Conservation (phyloP, 1,140 invertebrate genomes). For the Nasonia longicornis region DNA sequence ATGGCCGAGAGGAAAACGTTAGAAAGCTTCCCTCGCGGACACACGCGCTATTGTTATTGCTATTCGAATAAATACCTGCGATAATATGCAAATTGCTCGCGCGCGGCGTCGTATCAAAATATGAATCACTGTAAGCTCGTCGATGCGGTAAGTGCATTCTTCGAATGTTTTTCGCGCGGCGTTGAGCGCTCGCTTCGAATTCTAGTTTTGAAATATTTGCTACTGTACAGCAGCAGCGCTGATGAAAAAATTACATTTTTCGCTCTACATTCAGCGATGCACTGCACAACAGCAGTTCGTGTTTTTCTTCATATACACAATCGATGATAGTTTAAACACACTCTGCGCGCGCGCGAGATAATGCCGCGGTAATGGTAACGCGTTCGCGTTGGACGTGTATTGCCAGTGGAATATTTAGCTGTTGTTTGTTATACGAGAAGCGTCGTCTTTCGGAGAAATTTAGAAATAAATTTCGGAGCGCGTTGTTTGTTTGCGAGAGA, state of each 20-base stretch:
- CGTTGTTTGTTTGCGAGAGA: too few relatives aligned
- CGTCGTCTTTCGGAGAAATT: neutral
- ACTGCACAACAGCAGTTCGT: neutral
- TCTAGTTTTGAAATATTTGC: too few relatives aligned
- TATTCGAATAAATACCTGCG: neutral
- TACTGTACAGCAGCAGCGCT: neutral
- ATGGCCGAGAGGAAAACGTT: slow-evolving; percentile 17
- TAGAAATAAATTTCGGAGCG: neutral
- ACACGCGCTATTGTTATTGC: neutral
- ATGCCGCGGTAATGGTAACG: neutral
- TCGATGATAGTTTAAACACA: neutral
- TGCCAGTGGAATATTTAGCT: neutral
- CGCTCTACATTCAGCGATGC: neutral
- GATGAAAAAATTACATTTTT: neutral
- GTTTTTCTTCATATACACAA: neutral
- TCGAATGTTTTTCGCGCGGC: neutral
- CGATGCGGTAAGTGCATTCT: neutral
- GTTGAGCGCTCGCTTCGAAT: too few relatives aligned
- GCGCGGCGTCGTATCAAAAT: neutral
- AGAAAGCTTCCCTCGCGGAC: slow-evolving; percentile 15
- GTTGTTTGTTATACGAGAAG: neutral
- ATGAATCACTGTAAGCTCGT: neutral
- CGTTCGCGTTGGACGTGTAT: neutral
- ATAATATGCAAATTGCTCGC: neutral
- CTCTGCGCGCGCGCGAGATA: neutral